Evolutionary conservation across 2,888 invertebrate species (phyloP).

Genomic region (Eupithecia abbreviata): DNA sequence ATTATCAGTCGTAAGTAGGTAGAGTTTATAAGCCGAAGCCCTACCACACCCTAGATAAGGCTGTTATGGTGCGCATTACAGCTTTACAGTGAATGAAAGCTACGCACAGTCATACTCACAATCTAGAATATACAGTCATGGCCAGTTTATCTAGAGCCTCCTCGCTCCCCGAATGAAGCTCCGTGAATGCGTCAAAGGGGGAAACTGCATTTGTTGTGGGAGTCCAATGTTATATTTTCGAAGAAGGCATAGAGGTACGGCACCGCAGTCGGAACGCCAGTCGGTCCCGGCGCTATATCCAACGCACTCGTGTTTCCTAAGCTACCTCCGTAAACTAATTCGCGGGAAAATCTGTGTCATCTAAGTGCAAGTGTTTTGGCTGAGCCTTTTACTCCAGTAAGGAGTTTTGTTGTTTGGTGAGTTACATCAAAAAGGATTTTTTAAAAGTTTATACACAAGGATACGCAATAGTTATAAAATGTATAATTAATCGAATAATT

Average conservation of each 20-base stretch:
- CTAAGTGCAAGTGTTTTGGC: conserved; percentile 49
- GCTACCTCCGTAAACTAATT: conserved; percentile 52
- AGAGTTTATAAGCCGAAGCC: conserved; percentile 39
- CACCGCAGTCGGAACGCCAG: conserved; percentile 58
- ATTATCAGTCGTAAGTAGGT: conserved; percentile 27
- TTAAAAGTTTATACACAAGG: background rate
- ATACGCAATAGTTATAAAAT: background rate
- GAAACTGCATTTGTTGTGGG: conserved; percentile 45
- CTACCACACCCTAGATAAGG: conserved; percentile 33
- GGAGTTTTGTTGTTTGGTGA: conserved; percentile 37
- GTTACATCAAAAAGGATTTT: conserved; percentile 11
- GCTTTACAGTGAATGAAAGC: conserved; percentile 62
- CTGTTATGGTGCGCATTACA: conserved; percentile 37
- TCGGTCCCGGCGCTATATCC: conserved; percentile 65
- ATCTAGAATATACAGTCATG: conserved; percentile 16
- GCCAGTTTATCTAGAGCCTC: conserved; percentile 57
- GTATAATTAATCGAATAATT: background rate
- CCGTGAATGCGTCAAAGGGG: conserved; percentile 51
- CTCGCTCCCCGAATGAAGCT: conserved; percentile 43
- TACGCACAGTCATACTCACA: conserved; percentile 57
- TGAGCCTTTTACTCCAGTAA: conserved; percentile 43
- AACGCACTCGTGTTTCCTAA: conserved; percentile 63
- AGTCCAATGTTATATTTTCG: conserved; percentile 57
- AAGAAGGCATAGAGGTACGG: conserved; percentile 73
- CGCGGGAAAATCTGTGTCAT: conserved; percentile 51